Evolutionary conservation across 2,888 invertebrate genomes (phyloP).

Genomic region (Cotesia congregata): DNA sequence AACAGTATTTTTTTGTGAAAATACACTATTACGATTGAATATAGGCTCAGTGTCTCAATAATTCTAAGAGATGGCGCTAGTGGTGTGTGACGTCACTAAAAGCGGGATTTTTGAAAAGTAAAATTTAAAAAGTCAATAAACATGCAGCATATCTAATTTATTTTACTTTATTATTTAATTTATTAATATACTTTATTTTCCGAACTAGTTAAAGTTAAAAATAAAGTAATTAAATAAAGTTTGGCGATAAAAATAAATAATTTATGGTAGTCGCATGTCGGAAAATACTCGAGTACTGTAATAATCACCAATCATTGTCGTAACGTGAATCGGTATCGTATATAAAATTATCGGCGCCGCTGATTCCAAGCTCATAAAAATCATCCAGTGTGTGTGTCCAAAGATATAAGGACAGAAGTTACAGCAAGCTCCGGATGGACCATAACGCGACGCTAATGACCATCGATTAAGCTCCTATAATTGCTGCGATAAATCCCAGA

Average conservation of each 20-base stretch:
- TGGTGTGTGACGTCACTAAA: too few species aligned
- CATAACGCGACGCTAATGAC: conserved; percentile 66
- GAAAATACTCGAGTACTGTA: conserved; percentile 13
- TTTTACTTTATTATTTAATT: too few species aligned
- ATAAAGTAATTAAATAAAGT: not conserved
- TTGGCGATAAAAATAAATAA: not conserved
- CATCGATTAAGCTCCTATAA: conserved; percentile 64
- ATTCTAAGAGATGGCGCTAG: too few species aligned
- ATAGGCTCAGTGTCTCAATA: too few species aligned
- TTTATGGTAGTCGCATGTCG: not conserved
- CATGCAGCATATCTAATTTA: too few species aligned
- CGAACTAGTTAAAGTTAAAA: not conserved
- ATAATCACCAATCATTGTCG: not conserved
- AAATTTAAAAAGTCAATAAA: too few species aligned
- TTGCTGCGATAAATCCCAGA: conserved; percentile 65
- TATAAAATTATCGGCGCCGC: conserved; percentile 43
- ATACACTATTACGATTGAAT: too few species aligned
- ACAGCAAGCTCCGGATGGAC: conserved; percentile 42
- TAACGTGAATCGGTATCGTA: conserved; percentile 6
- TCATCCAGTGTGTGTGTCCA: conserved; percentile 42
- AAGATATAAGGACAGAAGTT: not conserved
- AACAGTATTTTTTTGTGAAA: too few species aligned
- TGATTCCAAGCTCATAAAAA: conserved; percentile 61
- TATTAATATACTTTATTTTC: too few species aligned
- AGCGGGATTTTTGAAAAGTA: too few species aligned